Conservation (phyloP, 2,888 invertebrate species). For the Epinotia brunnichana region DNA sequence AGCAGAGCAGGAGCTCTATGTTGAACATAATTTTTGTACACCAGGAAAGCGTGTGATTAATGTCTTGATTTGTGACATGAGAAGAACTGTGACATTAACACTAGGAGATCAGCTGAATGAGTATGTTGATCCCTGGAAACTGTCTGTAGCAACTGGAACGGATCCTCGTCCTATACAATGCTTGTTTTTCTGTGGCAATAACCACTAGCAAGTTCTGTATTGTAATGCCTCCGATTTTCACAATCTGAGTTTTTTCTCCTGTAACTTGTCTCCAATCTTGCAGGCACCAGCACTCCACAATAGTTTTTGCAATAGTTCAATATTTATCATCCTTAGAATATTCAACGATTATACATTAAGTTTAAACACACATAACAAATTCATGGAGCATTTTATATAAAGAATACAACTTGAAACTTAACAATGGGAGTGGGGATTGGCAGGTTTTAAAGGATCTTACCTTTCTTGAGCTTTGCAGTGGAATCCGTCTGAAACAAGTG, state of each 20-base stretch:
- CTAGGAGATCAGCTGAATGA: conserved; percentile 28
- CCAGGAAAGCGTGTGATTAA: conserved; percentile 49
- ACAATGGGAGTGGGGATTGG: not conserved
- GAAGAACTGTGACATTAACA: conserved; percentile 31
- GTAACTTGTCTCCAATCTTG: conserved; percentile 49
- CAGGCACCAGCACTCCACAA: conserved; percentile 46
- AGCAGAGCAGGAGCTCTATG: conserved; percentile 59
- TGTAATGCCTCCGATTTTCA: conserved; percentile 46
- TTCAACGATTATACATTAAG: conserved; percentile 28
- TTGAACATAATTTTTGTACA: conserved; percentile 59
- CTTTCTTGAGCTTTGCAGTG: conserved; percentile 81
- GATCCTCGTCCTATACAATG: conserved; percentile 50
- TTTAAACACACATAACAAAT: conserved; percentile 40
- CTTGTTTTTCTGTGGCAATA: conserved; percentile 47
- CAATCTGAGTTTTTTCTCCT: conserved; percentile 50
- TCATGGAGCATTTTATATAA: conserved; percentile 20
- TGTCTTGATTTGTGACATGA: conserved; percentile 47
- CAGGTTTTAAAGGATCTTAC: conserved; percentile 69
- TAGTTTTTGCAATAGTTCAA: conserved; percentile 37
- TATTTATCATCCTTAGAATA: conserved; percentile 25
- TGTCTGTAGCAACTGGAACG: conserved; percentile 37
- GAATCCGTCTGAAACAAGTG: conserved; percentile 81
- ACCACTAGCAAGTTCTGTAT: conserved; percentile 46
- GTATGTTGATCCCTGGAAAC: conserved; percentile 23
- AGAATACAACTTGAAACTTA: conserved; percentile 22